Evolutionary conservation across 2,797 vertebrate species (phyloP).

Genomic region (Triplophysa bombifrons): DNA sequence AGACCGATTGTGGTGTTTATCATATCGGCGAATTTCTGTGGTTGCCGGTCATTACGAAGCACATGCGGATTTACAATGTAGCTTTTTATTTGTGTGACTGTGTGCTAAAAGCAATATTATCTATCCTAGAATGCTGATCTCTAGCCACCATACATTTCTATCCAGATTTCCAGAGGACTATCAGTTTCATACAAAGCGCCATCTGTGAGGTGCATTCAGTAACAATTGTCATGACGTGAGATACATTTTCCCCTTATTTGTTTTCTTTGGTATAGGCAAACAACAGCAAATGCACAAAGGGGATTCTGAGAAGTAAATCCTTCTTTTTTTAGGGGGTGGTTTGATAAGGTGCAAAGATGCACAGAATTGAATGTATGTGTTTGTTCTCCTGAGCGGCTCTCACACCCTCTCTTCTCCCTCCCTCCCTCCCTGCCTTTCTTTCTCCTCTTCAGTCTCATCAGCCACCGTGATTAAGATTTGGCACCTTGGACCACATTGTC

Average conservation of each 20-base stretch:
- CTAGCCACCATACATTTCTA: slow-evolving; percentile 21
- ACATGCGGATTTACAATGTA: slow-evolving; percentile 13
- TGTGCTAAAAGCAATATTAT: slow-evolving; percentile 38
- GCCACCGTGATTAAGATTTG: slow-evolving; percentile 73
- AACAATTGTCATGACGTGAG: slow-evolving; percentile 47
- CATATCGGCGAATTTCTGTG: slow-evolving; percentile 31
- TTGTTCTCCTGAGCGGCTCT: slow-evolving; percentile 66
- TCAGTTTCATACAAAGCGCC: slow-evolving; percentile 59
- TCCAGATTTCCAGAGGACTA: slow-evolving; percentile 51
- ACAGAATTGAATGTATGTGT: slow-evolving; percentile 59
- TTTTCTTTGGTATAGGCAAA: slow-evolving; percentile 54
- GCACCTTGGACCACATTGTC: slow-evolving; percentile 81
- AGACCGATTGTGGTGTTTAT: slow-evolving; percentile 28
- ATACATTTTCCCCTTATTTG: slow-evolving; percentile 47
- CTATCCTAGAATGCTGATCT: slow-evolving; percentile 40
- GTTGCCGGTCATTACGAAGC: slow-evolving; percentile 15
- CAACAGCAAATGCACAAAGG: slow-evolving; percentile 48
- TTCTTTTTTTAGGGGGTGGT: slow-evolving; percentile 49
- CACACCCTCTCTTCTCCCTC: slow-evolving; percentile 61
- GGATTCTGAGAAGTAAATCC: slow-evolving; percentile 51
- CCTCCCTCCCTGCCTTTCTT: slow-evolving; percentile 44
- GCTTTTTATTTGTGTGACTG: slow-evolving; percentile 24
- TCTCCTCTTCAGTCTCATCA: slow-evolving; percentile 67
- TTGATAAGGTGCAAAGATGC: slow-evolving; percentile 59
- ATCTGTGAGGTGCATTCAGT: slow-evolving; percentile 62